Evolutionary conservation across 2,888 invertebrate genomes (phyloP), one percentile per base, ranked within the genome.

Genomic region (Nephrotoma flavescens): DNA sequence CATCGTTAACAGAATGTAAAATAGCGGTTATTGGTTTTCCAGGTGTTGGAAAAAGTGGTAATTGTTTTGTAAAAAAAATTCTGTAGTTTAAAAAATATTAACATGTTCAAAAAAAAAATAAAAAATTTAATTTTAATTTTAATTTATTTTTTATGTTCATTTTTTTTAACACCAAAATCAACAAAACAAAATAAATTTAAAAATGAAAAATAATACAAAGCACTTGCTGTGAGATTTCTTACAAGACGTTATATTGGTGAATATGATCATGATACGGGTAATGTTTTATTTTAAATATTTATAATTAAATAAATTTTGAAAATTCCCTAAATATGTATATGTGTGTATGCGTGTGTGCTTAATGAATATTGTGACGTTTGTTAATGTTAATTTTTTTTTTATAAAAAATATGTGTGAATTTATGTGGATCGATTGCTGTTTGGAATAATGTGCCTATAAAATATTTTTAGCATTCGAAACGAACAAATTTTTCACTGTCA

Each of bases 241-340:
- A 98, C 98, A n/a, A 96, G 96, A 90, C 93, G 98, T 87, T 98
- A 97, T 92, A 98, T 98, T 88, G 97, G 98, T 86, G 98, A 98
- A 92, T 98, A 98, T 92, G 97, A 97, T 91, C 97, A 97, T 91
- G 97, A 97, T 92, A 95, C 96, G 93, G 97, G 97, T 97, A 92
- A 92, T 31, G 71, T 71, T 71, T 31, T 71, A 52, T 71, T 92
- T 87, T 52, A 19, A 52, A 31, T 71, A 31, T 12, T 47, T 71
- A 31, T 71, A 71, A 9, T 15, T 11, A 15, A 6, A 15, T 15
- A 57, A 15, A 57, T 31, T 31, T 31, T 31, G 31, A 71, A 31
- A 71, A 71, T 71, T 71, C 31, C 31, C 31, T 31, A 31, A 31
- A 31, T 31, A 41, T 52, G 15, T 11, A 83, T 44, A 44, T 42